A percentile compares a stretch with the other conserved stretches of the same genome.
phyloP scores from a whole-genome alignment of 2,797 vertebrate genomes.

The Spinus olivaceus region DNA sequence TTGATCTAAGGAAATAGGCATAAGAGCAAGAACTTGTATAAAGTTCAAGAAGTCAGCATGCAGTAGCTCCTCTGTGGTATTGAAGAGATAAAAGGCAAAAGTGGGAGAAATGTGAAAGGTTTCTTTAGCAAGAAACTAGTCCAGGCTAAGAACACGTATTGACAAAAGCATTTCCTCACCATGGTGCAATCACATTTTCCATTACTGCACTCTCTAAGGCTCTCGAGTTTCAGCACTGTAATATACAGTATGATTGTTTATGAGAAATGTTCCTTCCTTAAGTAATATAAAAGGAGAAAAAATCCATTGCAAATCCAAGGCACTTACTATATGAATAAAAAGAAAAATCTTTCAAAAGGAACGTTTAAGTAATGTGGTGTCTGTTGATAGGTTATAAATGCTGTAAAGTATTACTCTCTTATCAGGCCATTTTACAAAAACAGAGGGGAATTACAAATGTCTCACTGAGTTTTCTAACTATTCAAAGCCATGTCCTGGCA shows the following conservation, averaged over 20 bases:
- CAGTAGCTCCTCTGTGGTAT: slow-evolving; percentile 27
- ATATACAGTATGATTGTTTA: slow-evolving; percentile 34
- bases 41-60: neutral
- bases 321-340: neutral
- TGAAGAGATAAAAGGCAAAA: slow-evolving; percentile 32
- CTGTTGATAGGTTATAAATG: slow-evolving; percentile 27
- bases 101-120: neutral
- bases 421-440: neutral
- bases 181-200: slow-evolving; percentile 58
- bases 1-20: neutral
- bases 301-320: slow-evolving; percentile 26
- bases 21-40: slow-evolving; percentile 31
- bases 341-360: neutral
- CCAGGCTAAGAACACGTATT: slow-evolving; percentile 1
- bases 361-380: neutral
- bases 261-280: slow-evolving; percentile 1
- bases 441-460: neutral
- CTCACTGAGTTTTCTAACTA: neutral
- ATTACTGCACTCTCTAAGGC: slow-evolving; percentile 44
- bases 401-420: neutral
- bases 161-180: slow-evolving; percentile 52
- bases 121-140: slow-evolving; percentile 38
- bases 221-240: slow-evolving; percentile 29
- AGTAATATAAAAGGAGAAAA: slow-evolving; percentile 5
- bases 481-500: neutral